Base-by-base conservation (phyloP, 2,797 vertebrate species). In the Acrocephalus scirpaceus region DNA sequence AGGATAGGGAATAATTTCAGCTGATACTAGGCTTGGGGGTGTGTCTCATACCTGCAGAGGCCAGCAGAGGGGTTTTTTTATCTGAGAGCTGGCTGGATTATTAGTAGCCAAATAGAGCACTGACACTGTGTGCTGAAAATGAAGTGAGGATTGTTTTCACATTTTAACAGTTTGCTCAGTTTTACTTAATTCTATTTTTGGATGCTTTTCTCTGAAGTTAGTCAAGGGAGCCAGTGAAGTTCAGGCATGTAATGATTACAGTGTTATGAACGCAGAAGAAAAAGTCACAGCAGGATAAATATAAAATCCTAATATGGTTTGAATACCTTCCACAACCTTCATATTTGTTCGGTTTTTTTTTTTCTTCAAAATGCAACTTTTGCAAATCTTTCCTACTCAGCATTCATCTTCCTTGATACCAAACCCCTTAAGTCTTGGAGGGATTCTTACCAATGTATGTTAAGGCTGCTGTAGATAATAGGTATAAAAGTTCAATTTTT, bases 281-380 rank as follows among this genome's bases (percentile, higher is more conserved):
- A 83, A 81, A 77, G 65, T 90, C 27, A 38, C n/a, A 80, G 34
- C 53, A 54, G 60, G 50, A 92, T 86, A 85, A 57, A 60, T 67
- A n/a, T 72, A 51, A 88, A 93, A 91, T 88, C 58, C 38, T 92
- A 60, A 72, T 86, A 79, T 53, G 16, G n/a, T 90, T 77, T 74
- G 44, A 48, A 48, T 74, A 32, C 10, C 21, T 74, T 74, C 20
- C 9, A 74, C 26, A 38, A 19, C 17, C 25, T 66, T 47, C 20
- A 7, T 62, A 21, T 22, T 62, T 62, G 7, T 26, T 50, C 8
- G n/a, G n/a, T n/a, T n/a, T 61, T 40, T 22, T 20, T 14, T 62
- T 42, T 40, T 19, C 19, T 58, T 25, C 32, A 7, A 47, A 47
- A 48, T 53, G 30, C 23, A 51, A 5, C 5, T 4, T 80, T 90